Base-by-base conservation (phyloP, 2,113 vertebrate species). In the Chaenogobius annularis region DNA sequence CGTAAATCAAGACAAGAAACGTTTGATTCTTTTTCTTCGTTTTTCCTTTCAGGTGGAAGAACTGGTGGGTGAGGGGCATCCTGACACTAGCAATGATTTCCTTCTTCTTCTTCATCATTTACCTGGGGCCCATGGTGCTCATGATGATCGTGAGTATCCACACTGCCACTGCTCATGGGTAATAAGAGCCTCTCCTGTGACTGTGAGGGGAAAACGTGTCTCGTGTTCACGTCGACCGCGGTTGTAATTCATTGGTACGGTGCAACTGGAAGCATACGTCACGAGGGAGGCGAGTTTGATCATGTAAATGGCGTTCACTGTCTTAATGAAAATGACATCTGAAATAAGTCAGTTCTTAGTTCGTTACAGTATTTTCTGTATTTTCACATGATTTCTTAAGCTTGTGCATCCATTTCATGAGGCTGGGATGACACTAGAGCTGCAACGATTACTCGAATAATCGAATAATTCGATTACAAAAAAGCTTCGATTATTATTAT, bases 51-150 rank as follows among this genome's bases (percentile, higher is more conserved):
- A 99, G 97, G 90, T 99, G 98, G 98, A 99, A 93, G 93, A 99
- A 99, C 75, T 99, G 98, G 98, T 99, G 98, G 97, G 94, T 99
- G 20, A 92, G 98, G 91, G 98, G 98, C 67, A 98, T 99, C 90
- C 94, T 99, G 69, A 98, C 97, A 0, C 84, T 99, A 83, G 98
- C 98, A 2, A 99, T 99, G 98, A 99, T 99, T 75, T 94, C 93
- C 37, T 99, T 99, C 91, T 99, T 99, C 93, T 99, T 99, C 93
- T 80, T 99, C 90, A 99, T 99, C 91, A 98, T 99, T 92, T 99
- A 99, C 92, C 78, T 99, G 86, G 98, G 98, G 79, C 97, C 98
- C 69, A 95, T 99, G 88, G 97, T 99, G 87, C 91, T 99, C 68
- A 99, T 99, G 98, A 95, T 95, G 87, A 99, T 99, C 44, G 98